Conservation (phyloP, 2,113 vertebrate genomes). For the Numida meleagris region DNA sequence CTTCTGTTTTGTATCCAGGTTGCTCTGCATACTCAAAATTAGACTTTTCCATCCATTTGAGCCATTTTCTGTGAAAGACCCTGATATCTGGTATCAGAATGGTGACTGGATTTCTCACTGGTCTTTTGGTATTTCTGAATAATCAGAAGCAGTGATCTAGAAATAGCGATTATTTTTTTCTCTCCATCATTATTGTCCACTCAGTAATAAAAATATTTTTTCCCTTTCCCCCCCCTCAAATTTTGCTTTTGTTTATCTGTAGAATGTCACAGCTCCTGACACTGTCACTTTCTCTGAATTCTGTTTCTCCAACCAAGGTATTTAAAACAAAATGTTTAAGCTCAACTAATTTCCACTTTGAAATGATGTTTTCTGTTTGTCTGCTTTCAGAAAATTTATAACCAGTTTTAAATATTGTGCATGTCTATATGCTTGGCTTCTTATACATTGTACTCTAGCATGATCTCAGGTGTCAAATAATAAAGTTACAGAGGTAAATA, state of each 20-base stretch:
- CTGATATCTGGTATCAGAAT: neutral
- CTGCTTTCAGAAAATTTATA: neutral
- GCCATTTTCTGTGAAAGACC: neutral
- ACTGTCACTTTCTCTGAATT: neutral
- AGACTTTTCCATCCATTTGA: neutral
- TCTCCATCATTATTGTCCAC: neutral
- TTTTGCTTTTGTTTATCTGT: neutral
- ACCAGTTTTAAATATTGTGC: neutral
- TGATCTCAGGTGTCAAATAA: neutral
- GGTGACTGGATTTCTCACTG: neutral
- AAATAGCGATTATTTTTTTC: neutral
- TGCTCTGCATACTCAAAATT: neutral
- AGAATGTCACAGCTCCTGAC: neutral
- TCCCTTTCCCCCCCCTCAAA: too few relatives aligned
- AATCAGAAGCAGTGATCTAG: neutral
- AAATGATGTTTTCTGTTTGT: neutral
- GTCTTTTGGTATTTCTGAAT: neutral
- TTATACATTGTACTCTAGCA: neutral
- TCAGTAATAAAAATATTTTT: neutral
- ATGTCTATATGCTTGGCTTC: neutral
- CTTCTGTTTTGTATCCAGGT: neutral
- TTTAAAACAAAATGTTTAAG: neutral
- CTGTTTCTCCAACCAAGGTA: neutral
- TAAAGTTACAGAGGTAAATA: neutral
- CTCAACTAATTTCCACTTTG: neutral